Percentiles rank a stretch among this genome's conserved stretches.
Conservation (phyloP, 2,797 vertebrate species). For the Anolis apletophallus region DNA sequence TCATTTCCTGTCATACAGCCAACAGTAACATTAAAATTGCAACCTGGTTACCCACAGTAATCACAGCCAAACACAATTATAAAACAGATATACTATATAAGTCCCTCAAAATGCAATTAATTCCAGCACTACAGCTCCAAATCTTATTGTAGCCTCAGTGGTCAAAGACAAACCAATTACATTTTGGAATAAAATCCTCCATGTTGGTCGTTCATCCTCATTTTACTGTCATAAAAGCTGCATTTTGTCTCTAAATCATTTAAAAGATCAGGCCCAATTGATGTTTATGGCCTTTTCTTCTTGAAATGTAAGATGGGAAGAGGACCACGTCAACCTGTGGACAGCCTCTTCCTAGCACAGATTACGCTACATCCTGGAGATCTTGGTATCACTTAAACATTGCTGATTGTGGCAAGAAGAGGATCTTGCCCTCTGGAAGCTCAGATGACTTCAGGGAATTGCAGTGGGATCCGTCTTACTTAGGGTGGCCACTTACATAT, state of each 20-base stretch:
- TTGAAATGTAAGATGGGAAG: background rate
- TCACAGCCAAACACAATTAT: constrained; percentile 21
- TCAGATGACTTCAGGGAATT: no score
- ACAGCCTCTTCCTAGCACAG: no score
- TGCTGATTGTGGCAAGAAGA: no score
- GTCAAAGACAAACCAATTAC: background rate
- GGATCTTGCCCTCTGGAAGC: no score
- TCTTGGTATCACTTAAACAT: no score
- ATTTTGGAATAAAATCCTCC: background rate
- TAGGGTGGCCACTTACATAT: no score
- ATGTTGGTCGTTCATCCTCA: background rate
- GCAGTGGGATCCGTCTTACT: no score
- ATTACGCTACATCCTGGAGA: no score
- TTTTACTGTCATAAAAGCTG: background rate
- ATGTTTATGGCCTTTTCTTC: background rate
- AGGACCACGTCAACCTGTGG: no score
- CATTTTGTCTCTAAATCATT: background rate
- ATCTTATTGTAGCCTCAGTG: background rate
- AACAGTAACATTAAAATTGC: constrained; percentile 4
- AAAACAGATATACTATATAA: constrained; percentile 5
- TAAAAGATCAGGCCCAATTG: background rate
- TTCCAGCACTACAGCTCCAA: background rate
- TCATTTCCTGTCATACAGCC: constrained; percentile 9
- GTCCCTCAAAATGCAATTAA: background rate
- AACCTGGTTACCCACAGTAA: background rate